Base-by-base conservation (phyloP, 2,113 vertebrate genomes). In the Haemorhous mexicanus region DNA sequence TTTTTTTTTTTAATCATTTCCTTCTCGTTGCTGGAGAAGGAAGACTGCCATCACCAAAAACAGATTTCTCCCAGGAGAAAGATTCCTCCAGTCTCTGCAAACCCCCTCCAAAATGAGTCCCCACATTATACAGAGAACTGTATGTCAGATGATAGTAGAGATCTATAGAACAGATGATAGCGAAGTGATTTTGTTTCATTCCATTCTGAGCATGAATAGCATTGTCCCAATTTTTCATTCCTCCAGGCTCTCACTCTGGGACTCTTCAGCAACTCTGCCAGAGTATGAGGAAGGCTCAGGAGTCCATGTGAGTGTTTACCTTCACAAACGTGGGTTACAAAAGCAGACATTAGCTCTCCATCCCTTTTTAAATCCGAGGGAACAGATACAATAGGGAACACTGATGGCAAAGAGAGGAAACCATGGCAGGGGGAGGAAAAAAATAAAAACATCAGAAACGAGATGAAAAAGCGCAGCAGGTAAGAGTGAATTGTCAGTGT, bases 231-330 rank as follows among this genome's bases (percentile, higher is more conserved):
- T 84, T 78, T 79, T 80, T 58, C 14, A 13, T 74, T 81, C 61
- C 75, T 79, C 0, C 20, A 90, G 90, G 82, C 69, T 49, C 7
- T 75, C 2, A 1, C 62, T 78, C 59, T 35, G 30, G 69, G 79
- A 77, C 33, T 3, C 43, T 80, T 74, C 68, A 83, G 59, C 16
- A 46, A 6, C 72, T 89, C 70, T 53, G 28, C 41, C 44, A 21
- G 80, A 87, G 44, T 22, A 81, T 85, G 91, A 92, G 77, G 87
- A 47, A 17, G 73, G 41, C 80, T 94, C 95, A 78, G 73, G 62
- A 85, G 59, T 94, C 85, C 87, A 33, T 20, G 83, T 92, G 62
- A 92, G 95, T 77, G 72, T 84, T n/a, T n/a, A 2, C 35, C 27
- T 67, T 67, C 46, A 13, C 16, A 33, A 41, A 62, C 3, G 33